phyloP scores from a whole-genome alignment of 2,888 invertebrate species.

The Cloeon dipterum region DNA sequence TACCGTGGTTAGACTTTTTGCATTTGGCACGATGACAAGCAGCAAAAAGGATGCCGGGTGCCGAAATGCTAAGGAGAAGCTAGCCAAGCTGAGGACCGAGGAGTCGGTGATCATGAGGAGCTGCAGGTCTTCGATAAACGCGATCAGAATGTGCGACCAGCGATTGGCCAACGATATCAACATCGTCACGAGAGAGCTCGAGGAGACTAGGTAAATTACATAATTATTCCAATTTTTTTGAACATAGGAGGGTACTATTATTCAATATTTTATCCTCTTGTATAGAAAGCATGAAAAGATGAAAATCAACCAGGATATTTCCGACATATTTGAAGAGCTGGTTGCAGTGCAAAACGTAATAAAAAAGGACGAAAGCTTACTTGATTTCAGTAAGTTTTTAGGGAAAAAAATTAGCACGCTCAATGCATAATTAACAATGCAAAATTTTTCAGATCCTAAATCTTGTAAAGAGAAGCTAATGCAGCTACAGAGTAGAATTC shows the following conservation, averaged over 20 bases:
- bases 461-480: no score
- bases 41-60: no score
- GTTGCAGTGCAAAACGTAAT: not conserved
- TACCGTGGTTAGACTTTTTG: no score
- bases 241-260: not conserved
- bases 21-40: no score
- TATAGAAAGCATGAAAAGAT: not conserved
- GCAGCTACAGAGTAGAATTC: no score
- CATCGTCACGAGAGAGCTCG: not conserved
- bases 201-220: no score
- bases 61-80: not conserved
- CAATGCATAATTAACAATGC: no score
- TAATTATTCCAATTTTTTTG: not conserved
- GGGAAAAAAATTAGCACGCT: no score
- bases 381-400: not conserved
- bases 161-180: not conserved
- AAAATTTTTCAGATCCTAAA: no score
- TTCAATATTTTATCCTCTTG: not conserved
- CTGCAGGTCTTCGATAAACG: constrained; percentile 1
- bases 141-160: not conserved
- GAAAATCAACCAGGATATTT: not conserved
- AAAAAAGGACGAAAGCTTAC: not conserved
- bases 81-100: not conserved
- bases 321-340: not conserved
- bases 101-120: not conserved